Evolutionary conservation across 2,888 invertebrate species (phyloP), one percentile per base, ranked within the genome.

Genomic region (Microctonus hyperodae): DNA sequence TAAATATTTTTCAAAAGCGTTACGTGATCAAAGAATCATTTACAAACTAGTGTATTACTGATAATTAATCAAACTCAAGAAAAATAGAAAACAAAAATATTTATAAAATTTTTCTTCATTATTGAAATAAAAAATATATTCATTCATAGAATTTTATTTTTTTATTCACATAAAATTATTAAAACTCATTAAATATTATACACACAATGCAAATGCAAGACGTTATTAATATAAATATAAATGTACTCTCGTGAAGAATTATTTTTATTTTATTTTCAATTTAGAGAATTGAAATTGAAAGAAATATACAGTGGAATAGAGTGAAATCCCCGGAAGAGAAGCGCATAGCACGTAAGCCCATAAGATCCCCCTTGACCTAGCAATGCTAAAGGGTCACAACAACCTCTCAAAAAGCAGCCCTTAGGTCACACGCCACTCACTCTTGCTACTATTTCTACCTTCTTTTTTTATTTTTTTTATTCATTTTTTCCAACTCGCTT

Each of bases 311-410:
- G 64, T 20, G 20, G 28, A 31, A 35, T 44, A 31, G 35, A 16
- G 23, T 63, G 35, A 44, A 35, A 59, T 11, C 16, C 5, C 25
- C 35, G 55, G 57, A 50, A 40, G 56, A 62, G 57, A 40, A 13
- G 62, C 20, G 50, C 37, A n/a, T n/a, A 62, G 67, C 62, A 70
- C 67, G 69, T 68, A 72, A 69, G 70, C 65, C 65, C 69, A 70
- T 69, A 64, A 72, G 65, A 69, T 69, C 72, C 65, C 31, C 69
- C 72, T 72, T 72, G 72, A 72, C 72, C 72, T 72, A 70, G 64
- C 50, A 56, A 16, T 63, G 62, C 55, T 44, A 44, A 44, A 44
- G 44, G 61, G 48, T 64, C 64, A 69, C 69, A 56, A 60, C 68
- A 67, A 68, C 69, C 67, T 69, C 69, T 68, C 66, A 63, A 61